Evolutionary conservation across 1,140 invertebrate genomes (phyloP).

Genomic region (Brachionus calyciflorus): DNA sequence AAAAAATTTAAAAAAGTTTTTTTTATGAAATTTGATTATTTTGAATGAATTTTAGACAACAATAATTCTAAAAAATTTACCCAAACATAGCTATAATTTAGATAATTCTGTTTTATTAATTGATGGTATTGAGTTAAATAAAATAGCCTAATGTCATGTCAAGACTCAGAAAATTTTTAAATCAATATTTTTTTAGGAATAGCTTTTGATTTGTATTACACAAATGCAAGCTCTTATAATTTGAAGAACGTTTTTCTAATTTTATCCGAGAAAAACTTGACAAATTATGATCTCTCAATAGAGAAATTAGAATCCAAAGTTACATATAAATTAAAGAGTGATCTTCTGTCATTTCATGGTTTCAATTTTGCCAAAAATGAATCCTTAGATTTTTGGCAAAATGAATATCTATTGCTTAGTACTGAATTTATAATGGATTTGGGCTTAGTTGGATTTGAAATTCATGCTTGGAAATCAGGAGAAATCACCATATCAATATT

Average conservation of each 20-base stretch:
- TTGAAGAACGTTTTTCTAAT: not conserved
- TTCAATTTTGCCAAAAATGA: not conserved
- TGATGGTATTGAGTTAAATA: too few relatives aligned
- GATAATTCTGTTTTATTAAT: too few relatives aligned
- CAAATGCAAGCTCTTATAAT: not conserved
- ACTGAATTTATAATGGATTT: not conserved
- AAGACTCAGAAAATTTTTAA: too few relatives aligned
- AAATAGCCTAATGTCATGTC: too few relatives aligned
- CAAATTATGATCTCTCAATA: not conserved
- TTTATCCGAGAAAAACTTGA: not conserved
- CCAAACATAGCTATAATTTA: too few relatives aligned
- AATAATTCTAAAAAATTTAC: too few relatives aligned
- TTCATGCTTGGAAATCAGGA: not conserved
- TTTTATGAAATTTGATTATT: too few relatives aligned
- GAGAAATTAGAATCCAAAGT: not conserved
- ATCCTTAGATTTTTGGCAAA: not conserved
- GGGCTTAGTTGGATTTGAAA: constrained; percentile 1
- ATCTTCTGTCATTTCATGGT: not conserved
- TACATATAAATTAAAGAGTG: not conserved
- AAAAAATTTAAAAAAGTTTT: too few relatives aligned
- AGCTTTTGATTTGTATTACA: not conserved
- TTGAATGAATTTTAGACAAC: too few relatives aligned
- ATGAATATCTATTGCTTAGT: not conserved
- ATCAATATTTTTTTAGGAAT: too few relatives aligned
- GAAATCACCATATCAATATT: not conserved